These are phyloP conservation scores for Microctonus hyperodae DNA, from an alignment of 2,888 invertebrate genomes.

Conservation along the genomic window DNA sequence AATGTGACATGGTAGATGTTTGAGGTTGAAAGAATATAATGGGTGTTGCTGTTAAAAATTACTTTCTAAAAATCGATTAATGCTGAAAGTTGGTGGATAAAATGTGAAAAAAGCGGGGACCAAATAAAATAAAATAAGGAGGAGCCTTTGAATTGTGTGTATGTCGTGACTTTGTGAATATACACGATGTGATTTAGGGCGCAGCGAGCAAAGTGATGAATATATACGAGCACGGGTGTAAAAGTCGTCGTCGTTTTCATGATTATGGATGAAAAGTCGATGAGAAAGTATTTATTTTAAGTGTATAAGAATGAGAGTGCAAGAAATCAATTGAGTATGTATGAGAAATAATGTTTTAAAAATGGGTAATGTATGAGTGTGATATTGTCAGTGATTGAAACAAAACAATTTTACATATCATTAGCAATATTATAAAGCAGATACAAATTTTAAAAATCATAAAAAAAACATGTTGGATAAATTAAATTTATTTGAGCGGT, in stretches of 20 bases:
- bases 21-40: too few species aligned
- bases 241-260: not conserved
- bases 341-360: not conserved
- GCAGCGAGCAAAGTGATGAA: slow-evolving; percentile 9
- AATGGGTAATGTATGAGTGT: not conserved
- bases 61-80: too few species aligned
- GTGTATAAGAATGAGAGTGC: not conserved
- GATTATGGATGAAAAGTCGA: not conserved
- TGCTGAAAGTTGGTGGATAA: slow-evolving; percentile 8
- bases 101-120: not conserved
- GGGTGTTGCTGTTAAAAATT: too few species aligned
- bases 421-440: not conserved
- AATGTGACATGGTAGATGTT: too few species aligned
- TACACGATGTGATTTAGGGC: too few species aligned
- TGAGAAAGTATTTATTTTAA: not conserved
- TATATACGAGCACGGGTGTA: not conserved
- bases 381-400: not conserved
- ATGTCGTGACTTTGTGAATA: not conserved
- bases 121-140: too few species aligned
- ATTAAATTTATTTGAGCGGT: slow-evolving; percentile 5
- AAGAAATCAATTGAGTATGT: not conserved
- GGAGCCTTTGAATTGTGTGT: not conserved
- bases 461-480: not conserved
- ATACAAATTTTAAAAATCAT: not conserved
- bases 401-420: slow-evolving; percentile 15